Base-by-base conservation (phyloP, 92 coral and sea anemone species). In the Paramuricea clavata region DNA sequence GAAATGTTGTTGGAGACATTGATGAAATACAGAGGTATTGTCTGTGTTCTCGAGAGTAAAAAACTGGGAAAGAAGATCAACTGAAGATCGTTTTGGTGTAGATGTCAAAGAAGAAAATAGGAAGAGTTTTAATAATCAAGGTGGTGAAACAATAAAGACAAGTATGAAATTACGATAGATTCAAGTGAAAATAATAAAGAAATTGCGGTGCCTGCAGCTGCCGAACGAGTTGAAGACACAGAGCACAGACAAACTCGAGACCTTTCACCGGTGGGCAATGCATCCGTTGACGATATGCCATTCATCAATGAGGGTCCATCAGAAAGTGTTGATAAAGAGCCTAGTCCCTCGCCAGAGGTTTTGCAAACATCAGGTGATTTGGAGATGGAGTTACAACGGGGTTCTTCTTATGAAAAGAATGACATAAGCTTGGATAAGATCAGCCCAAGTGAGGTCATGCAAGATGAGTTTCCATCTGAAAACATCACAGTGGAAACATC, bases 61-160 rank as follows among this genome's bases (percentile, higher is more conserved):
- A 26, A 42, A 79, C 7, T 79, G 84, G 84, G 84, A 79, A 30
- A 5, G 23, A 12, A 79, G 27, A n/a, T 74, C 81, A 0, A 57
- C 9, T 13, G 84, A 60, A 60, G 36, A 61, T 59, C 71, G 73
- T 28, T 79, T 59, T 57, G 70, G 22, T 8, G 19, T 8, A 32
- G 9, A 31, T 0, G 19, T 31, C 32, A 21, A 32, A n/a, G 28
- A 52, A 31, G 39, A 28, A 28, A 39, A 7, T 3, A 65, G n/a
- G 17, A 28, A 12, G 41, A 31, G 41, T 11, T 2, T 13, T 0
- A 26, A 28, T 28, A 33, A 65, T 28, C 0, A n/a, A n/a, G n/a
- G n/a, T n/a, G n/a, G n/a, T n/a, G n/a, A n/a, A n/a, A n/a, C n/a
- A n/a, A n/a, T n/a, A n/a, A n/a, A n/a, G n/a, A n/a, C n/a, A n/a